A percentile compares a stretch with the other conserved stretches of the same genome.
Evolutionary conservation across 2,113 vertebrate species (phyloP).

Genomic region (Pseudorhombus dupliciocellatus): DNA sequence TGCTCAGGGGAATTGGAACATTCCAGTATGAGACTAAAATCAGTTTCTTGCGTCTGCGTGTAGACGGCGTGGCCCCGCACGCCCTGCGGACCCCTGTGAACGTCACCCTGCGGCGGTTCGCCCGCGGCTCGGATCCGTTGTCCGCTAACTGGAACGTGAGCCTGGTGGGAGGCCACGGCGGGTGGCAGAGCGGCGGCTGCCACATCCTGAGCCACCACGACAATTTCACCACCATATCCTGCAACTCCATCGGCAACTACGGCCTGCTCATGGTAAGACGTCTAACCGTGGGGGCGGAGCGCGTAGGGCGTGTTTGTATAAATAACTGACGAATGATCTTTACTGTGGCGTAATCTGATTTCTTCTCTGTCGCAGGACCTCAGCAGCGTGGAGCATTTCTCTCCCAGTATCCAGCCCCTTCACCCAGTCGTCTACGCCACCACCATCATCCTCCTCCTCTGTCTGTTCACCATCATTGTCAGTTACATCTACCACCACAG

Average conservation of each 20-base stretch:
- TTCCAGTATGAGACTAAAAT: background rate
- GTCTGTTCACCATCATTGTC: constrained; percentile 86
- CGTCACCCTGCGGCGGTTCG: constrained; percentile 88
- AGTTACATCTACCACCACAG: constrained; percentile 94
- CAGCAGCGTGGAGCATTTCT: constrained; percentile 84
- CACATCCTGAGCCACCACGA: constrained; percentile 88
- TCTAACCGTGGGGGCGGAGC: no score
- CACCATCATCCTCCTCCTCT: constrained; percentile 85
- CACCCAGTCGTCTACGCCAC: constrained; percentile 94
- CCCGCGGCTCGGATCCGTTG: constrained; percentile 88
- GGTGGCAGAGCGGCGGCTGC: constrained; percentile 93
- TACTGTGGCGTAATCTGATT: background rate
- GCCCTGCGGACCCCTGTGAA: constrained; percentile 85
- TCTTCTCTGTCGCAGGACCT: constrained; percentile 84
- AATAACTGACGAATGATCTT: no score
- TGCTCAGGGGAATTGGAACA: background rate
- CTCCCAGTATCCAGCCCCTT: constrained; percentile 82
- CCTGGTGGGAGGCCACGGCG: constrained; percentile 89
- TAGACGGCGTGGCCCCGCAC: constrained; percentile 85
- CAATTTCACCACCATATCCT: constrained; percentile 93
- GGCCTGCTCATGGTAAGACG: constrained; percentile 91
- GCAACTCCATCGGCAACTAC: constrained; percentile 92
- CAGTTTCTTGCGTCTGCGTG: background rate
- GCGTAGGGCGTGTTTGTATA: no score
- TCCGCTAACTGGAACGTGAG: constrained; percentile 94